These are phyloP conservation scores for Lacanobia wlatinum DNA, from an alignment of 2,888 invertebrate species.

Conservation along the genomic window DNA sequence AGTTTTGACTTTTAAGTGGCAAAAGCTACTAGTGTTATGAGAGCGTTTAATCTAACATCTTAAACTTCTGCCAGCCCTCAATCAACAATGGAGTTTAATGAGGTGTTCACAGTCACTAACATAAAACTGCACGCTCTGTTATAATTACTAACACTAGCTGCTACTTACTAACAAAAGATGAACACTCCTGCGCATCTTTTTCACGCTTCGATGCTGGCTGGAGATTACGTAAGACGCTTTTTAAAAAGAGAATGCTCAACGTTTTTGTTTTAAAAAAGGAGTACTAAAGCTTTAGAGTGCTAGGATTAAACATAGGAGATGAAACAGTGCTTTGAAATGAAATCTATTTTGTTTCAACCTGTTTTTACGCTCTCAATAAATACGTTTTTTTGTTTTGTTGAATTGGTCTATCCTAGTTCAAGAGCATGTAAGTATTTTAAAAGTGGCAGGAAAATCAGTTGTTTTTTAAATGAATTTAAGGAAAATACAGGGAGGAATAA, in stretches of 20 bases:
- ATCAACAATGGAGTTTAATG: conserved; percentile 63
- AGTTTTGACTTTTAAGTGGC: no score
- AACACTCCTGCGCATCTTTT: conserved; percentile 54
- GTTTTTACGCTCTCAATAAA: not conserved
- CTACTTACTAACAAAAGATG: conserved; percentile 59
- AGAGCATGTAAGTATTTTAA: no score
- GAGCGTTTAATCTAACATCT: no score
- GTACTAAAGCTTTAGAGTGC: not conserved
- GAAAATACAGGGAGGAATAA: no score
- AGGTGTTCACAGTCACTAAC: conserved; percentile 58
- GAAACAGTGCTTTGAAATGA: conserved; percentile 5
- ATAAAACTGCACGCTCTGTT: conserved; percentile 55
- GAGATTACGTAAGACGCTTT: conserved; percentile 5
- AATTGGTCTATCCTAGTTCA: no score
- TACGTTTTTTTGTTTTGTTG: no score
- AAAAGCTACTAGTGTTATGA: no score
- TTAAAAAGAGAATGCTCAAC: conserved; percentile 17
- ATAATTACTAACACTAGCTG: conserved; percentile 47
- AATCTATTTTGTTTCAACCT: not conserved
- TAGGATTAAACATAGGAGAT: not conserved
- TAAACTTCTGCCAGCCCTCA: conserved; percentile 54
- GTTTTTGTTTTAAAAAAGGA: not conserved
- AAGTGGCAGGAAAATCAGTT: no score
- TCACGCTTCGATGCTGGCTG: conserved; percentile 8
- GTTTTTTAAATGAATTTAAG: no score